Base-by-base conservation (phyloP, 2,113 vertebrate genomes). In the Dicentrarchus labrax region DNA sequence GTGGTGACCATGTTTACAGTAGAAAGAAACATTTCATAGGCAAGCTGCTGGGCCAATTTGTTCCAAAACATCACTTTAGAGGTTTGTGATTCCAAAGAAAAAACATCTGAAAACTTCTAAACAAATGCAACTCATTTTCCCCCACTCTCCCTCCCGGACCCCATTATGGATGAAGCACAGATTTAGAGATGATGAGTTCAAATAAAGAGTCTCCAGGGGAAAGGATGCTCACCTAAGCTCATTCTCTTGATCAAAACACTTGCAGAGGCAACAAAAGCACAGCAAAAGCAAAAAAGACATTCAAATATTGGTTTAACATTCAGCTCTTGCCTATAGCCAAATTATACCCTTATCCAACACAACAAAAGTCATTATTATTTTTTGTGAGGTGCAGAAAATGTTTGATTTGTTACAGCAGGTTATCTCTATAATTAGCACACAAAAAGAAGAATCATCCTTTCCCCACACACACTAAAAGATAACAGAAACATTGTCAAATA, bases 371-470 rank as follows among this genome's bases (percentile, higher is more conserved):
- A 53, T 81, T 61, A 72, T 82, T 65, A 72, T 66, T 76, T 53
- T 72, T 66, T 30, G 76, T 72, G 62, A 60, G n/a, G 76, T 76
- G 84, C 80, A 85, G 70, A 86, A 75, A 76, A 76, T 82, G 69
- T 82, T 78, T 89, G 57, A 91, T 90, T 91, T 76, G 69, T 86
- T 90, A 64, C 76, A 82, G 79, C 77, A 76, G 73, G 84, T 90
- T 87, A 88, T 88, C 62, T 71, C 67, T 84, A 75, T 83, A 86
- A 86, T 91, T 86, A 92, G 75, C 57, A 76, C 51, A 47, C 45
- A 83, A 83, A 84, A 83, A 54, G 51, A 85, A 78, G 22, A 86
- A 71, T 86, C 73, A 57, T 70, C 50, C 39, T 38, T 47, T 79
- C 71, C 56, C 70, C 50, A 74, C 59, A 53, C 11, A 21, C 72